A percentile compares a stretch with the other conserved stretches of the same genome.
These are phyloP conservation scores for Yponomeuta cagnagella DNA, from an alignment of 2,888 invertebrate species.

Conservation along the genomic window DNA sequence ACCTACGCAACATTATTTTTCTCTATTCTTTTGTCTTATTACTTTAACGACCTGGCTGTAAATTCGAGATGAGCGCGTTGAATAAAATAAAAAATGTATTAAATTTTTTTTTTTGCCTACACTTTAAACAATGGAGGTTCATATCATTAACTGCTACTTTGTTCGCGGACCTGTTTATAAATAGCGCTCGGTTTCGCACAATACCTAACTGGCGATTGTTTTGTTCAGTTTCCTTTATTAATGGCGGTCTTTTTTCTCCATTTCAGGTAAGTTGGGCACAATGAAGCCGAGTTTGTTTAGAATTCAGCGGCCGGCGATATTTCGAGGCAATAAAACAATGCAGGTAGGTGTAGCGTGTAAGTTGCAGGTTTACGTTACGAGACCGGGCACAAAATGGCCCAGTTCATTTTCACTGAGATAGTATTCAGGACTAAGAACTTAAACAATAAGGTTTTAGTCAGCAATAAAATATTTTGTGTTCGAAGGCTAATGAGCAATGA, in stretches of 20 bases:
- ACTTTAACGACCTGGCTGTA: too few species aligned
- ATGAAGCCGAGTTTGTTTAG: constrained; percentile 47
- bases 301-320: constrained; percentile 30
- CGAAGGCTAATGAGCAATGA: too few species aligned
- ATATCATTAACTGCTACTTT: constrained; percentile 25
- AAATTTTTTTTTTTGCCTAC: constrained; percentile 24
- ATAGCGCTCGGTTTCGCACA: constrained; percentile 38
- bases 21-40: too few species aligned
- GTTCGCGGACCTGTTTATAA: constrained; percentile 35
- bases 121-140: constrained; percentile 23
- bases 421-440: too few species aligned
- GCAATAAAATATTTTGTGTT: too few species aligned
- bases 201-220: constrained; percentile 36
- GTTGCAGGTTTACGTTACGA: not conserved
- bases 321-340: constrained; percentile 39
- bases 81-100: constrained; percentile 19
- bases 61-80: too few species aligned
- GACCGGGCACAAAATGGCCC: not conserved
- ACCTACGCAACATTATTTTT: too few species aligned
- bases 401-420: too few species aligned
- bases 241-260: constrained; percentile 42
- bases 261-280: constrained; percentile 62
- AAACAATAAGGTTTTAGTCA: too few species aligned
- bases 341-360: constrained; percentile 17
- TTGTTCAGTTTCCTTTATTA: constrained; percentile 40